A percentile compares a stretch with the other conserved stretches of the same genome.
These are phyloP conservation scores for Oxyruncus cristatus DNA, from an alignment of 2,113 vertebrate species.

Conservation along the genomic window DNA sequence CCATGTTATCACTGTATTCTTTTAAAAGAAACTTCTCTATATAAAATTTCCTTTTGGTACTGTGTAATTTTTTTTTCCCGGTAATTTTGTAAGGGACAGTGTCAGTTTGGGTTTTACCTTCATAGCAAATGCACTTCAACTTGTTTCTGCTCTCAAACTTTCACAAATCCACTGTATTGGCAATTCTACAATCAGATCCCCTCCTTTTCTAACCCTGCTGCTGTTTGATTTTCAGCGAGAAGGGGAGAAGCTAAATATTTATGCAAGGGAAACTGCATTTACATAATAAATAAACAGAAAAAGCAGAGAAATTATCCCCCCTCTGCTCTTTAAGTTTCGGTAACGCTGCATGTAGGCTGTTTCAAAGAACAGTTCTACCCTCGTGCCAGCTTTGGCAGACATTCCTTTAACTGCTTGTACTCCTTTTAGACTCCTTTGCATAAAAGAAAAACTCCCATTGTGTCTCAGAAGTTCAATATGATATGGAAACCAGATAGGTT, in stretches of 20 bases:
- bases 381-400: neutral
- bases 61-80: neutral
- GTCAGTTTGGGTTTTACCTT: neutral
- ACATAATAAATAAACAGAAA: conserved; percentile 47
- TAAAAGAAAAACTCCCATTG: neutral
- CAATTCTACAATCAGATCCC: neutral
- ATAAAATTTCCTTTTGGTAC: neutral
- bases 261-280: conserved; percentile 15
- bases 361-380: neutral
- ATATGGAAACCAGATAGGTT: neutral
- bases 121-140: neutral
- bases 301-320: neutral
- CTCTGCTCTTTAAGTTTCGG: conserved; percentile 1
- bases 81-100: neutral
- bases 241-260: conserved; percentile 30
- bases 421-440: neutral
- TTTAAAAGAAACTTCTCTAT: neutral
- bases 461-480: conserved; percentile 4
- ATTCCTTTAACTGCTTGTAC: neutral
- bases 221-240: conserved; percentile 29
- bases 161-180: neutral
- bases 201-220: conserved; percentile 2
- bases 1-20: neutral
- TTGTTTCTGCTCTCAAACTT: neutral
- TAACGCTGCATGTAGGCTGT: neutral